Conservation (phyloP, 2,797 vertebrate genomes). For the Tolypeutes matacus region DNA sequence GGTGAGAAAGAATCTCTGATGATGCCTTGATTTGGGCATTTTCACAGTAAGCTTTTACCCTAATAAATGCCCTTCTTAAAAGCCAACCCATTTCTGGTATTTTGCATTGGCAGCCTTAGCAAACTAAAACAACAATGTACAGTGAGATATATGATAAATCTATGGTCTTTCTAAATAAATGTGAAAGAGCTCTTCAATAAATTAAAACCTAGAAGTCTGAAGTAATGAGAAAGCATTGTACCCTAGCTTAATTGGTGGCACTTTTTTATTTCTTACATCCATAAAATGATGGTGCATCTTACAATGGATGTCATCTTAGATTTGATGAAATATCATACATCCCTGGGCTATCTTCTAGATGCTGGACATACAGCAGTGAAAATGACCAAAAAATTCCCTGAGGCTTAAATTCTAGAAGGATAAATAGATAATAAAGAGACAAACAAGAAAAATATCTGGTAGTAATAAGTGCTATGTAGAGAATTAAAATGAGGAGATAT, state of each 20-base stretch:
- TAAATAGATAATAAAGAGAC: not conserved
- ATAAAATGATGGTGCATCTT: not conserved
- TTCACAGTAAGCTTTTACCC: no score
- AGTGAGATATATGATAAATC: not conserved
- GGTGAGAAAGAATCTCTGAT: no score
- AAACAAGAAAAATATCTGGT: not conserved
- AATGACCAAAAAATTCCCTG: not conserved
- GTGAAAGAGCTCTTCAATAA: not conserved
- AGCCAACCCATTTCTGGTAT: no score
- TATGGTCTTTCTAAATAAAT: not conserved
- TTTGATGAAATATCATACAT: not conserved
- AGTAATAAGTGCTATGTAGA: not conserved
- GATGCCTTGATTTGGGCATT: no score
- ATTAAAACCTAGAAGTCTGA: conserved; percentile 22
- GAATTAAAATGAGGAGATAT: not conserved
- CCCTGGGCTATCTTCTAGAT: not conserved
- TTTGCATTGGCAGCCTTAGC: no score
- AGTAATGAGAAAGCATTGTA: not conserved
- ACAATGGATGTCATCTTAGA: not conserved
- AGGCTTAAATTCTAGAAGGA: conserved; percentile 32
- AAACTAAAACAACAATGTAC: no score
- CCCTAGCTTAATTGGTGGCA: not conserved
- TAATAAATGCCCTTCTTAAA: no score
- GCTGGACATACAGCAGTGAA: not conserved
- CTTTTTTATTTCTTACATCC: not conserved